Percentiles rank a stretch among this genome's conserved stretches.
Evolutionary conservation across 2,113 vertebrate species (phyloP).

Genomic region (Malaclemys terrapin): DNA sequence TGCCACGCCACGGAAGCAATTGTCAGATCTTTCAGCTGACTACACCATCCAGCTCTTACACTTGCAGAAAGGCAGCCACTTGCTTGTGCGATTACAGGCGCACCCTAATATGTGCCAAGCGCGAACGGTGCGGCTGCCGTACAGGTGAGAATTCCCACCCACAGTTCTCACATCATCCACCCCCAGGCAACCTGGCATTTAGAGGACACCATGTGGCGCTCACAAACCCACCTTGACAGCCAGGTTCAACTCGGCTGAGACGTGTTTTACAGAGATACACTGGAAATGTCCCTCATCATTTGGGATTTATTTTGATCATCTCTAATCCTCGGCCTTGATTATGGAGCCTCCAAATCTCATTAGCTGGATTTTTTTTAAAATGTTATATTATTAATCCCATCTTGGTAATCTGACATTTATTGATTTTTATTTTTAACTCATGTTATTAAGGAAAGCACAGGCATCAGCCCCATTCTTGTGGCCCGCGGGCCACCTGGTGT

Average conservation of each 20-base stretch:
- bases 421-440: conserved; percentile 78
- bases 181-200: neutral
- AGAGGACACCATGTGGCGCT: neutral
- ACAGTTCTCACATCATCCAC: neutral
- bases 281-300: conserved; percentile 46
- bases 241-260: neutral
- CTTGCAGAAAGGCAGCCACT: neutral
- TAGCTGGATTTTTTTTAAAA: conserved; percentile 65
- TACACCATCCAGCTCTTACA: neutral
- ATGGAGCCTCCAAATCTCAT: conserved; percentile 74
- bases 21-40: neutral
- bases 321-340: conserved; percentile 65
- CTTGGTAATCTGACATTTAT: conserved; percentile 69
- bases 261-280: conserved; percentile 19
- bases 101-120: neutral
- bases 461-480: neutral
- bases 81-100: neutral
- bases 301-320: conserved; percentile 72
- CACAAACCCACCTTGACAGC: too few relatives aligned
- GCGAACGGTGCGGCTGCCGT: accelerated
- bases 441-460: conserved; percentile 42
- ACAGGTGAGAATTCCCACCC: neutral
- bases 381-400: conserved; percentile 74
- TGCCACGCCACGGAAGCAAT: neutral
- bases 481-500: neutral